Percentiles rank a stretch among this genome's conserved stretches.
Conservation (phyloP, 2,888 invertebrate genomes). For the Nesidiocoris tenuis region DNA sequence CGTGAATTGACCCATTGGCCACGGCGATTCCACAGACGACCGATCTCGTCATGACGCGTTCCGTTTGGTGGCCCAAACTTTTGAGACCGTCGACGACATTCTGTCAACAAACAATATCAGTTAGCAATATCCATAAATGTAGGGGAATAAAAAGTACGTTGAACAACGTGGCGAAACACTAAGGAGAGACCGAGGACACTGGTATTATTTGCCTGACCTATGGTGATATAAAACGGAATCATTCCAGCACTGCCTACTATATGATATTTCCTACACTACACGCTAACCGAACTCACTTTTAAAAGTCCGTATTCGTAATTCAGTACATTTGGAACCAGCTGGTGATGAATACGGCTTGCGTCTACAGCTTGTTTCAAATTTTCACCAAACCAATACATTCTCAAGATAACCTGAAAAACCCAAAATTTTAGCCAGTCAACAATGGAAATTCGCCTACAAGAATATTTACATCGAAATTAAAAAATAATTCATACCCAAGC, state of each 20-base stretch:
- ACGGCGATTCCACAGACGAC: constrained; percentile 69
- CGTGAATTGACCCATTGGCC: constrained; percentile 64
- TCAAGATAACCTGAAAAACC: constrained; percentile 62
- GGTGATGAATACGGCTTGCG: constrained; percentile 79
- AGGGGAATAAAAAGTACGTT: too few relatives aligned
- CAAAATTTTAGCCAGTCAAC: neutral
- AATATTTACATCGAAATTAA: too few relatives aligned
- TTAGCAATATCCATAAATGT: too few relatives aligned
- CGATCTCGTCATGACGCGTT: constrained; percentile 65
- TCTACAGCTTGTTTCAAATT: constrained; percentile 68
- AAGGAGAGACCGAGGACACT: too few relatives aligned
- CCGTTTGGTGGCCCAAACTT: constrained; percentile 66
- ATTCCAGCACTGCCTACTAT: too few relatives aligned
- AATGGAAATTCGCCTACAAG: too few relatives aligned
- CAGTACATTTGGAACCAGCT: constrained; percentile 74
- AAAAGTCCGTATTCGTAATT: constrained; percentile 67
- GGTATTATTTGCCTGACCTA: too few relatives aligned
- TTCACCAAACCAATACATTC: constrained; percentile 66
- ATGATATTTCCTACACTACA: too few relatives aligned
- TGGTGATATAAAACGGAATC: too few relatives aligned
- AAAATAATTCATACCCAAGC: constrained; percentile 53
- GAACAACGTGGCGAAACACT: too few relatives aligned
- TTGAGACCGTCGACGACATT: constrained; percentile 64
- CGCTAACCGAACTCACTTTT: constrained; percentile 55
- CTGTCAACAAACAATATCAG: constrained; percentile 56